These are phyloP conservation scores for Misgurnus anguillicaudatus DNA, from an alignment of 2,113 vertebrate species.

Conservation along the genomic window DNA sequence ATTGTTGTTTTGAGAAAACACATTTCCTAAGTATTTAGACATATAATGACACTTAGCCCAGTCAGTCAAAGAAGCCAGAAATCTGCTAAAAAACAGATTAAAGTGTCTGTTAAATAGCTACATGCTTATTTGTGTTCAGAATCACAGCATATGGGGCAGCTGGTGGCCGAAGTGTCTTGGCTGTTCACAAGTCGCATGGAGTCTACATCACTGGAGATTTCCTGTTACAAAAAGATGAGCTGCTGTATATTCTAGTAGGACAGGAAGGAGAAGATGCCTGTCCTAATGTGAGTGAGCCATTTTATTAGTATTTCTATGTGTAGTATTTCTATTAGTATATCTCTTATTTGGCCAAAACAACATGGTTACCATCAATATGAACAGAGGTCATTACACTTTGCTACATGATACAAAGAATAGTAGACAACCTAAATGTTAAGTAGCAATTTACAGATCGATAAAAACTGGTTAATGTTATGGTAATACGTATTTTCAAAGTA, in stretches of 20 bases:
- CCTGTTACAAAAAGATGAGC: slow-evolving; percentile 84
- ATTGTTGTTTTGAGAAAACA: slow-evolving; percentile 58
- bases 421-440: background rate
- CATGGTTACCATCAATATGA: background rate
- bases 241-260: slow-evolving; percentile 90
- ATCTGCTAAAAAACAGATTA: background rate
- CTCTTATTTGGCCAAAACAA: background rate
- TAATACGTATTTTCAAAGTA: too few relatives aligned
- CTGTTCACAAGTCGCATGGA: slow-evolving; percentile 84
- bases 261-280: slow-evolving; percentile 95
- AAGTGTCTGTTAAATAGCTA: background rate
- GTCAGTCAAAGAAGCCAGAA: background rate
- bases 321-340: too few relatives aligned
- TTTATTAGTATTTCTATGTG: background rate
- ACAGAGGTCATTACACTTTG: too few relatives aligned
- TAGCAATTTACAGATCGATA: background rate
- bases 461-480: background rate
- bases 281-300: slow-evolving; percentile 83
- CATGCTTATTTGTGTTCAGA: slow-evolving; percentile 67
- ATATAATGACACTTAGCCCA: slow-evolving; percentile 49
- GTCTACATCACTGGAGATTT: slow-evolving; percentile 90
- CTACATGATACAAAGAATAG: too few relatives aligned
- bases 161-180: slow-evolving; percentile 90
- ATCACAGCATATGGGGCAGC: slow-evolving; percentile 93
- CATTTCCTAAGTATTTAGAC: slow-evolving; percentile 58